These are phyloP conservation scores for Pararge aegeria DNA, from an alignment of 1,140 invertebrate species.

Conservation along the genomic window DNA sequence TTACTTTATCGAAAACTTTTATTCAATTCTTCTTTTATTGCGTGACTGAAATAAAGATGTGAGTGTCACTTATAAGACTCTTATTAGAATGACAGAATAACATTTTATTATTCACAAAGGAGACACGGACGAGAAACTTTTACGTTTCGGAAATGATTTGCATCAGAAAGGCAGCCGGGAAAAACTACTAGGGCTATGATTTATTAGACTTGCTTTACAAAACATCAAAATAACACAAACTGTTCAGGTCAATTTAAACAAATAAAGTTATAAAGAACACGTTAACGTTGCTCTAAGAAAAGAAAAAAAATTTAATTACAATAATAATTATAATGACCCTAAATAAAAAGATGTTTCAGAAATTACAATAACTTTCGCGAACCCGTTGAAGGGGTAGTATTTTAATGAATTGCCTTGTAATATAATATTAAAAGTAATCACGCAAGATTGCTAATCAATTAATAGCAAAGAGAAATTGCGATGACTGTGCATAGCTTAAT, in stretches of 20 bases:
- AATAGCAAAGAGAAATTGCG: slow-evolving; percentile 51
- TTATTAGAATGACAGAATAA: neutral
- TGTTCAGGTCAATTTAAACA: too few relatives aligned
- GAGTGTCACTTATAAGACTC: neutral
- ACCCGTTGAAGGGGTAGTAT: neutral
- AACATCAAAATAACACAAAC: neutral
- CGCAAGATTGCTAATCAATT: slow-evolving; percentile 47
- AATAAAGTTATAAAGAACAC: too few relatives aligned
- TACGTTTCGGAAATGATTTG: slow-evolving; percentile 2
- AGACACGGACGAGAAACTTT: neutral
- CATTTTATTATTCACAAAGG: neutral
- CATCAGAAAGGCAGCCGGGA: neutral
- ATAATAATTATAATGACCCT: too few relatives aligned
- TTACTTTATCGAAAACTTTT: slow-evolving; percentile 15
- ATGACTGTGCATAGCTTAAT: slow-evolving; percentile 65
- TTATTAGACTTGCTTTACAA: neutral
- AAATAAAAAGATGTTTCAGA: too few relatives aligned
- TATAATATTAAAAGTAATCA: slow-evolving; percentile 11
- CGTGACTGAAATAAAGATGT: slow-evolving; percentile 17
- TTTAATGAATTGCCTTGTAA: neutral
- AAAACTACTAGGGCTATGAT: neutral
- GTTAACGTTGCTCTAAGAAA: too few relatives aligned
- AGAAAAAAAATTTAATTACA: too few relatives aligned
- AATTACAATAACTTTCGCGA: too few relatives aligned
- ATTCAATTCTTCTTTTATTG: slow-evolving; percentile 20